A percentile compares a stretch with the other conserved stretches of the same genome.
These are phyloP conservation scores for Phenganax subtilis DNA, from an alignment of 92 coral and sea anemone genomes.

Conservation along the genomic window DNA sequence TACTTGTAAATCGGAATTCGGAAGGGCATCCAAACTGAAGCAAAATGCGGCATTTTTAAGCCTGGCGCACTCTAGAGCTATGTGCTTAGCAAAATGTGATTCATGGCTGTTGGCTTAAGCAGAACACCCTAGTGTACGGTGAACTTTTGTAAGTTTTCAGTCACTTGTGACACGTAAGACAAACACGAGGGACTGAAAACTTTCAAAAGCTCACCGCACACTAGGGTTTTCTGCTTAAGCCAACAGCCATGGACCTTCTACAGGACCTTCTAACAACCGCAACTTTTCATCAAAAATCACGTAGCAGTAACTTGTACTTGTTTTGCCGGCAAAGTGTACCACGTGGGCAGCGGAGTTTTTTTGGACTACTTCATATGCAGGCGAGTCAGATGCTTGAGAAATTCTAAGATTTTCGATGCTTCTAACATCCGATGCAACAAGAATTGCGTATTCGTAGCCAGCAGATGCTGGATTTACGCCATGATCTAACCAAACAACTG, in stretches of 20 bases:
- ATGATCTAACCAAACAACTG: slow-evolving; percentile 59
- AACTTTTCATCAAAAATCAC: slow-evolving; percentile 12
- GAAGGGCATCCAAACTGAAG: too few relatives aligned
- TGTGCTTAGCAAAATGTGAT: too few relatives aligned
- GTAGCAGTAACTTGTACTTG: slow-evolving; percentile 37
- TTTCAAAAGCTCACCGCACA: too few relatives aligned
- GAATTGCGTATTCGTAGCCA: slow-evolving; percentile 44
- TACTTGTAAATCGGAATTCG: too few relatives aligned
- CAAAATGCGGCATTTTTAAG: too few relatives aligned
- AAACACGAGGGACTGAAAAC: too few relatives aligned
- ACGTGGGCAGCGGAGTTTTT: slow-evolving; percentile 44
- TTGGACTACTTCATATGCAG: slow-evolving; percentile 34
- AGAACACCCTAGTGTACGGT: too few relatives aligned
- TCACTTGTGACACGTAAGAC: too few relatives aligned
- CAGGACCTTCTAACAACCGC: slow-evolving; percentile 32
- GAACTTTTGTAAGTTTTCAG: too few relatives aligned
- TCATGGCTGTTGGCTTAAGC: too few relatives aligned
- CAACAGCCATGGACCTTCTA: neutral
- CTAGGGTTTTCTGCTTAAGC: too few relatives aligned
- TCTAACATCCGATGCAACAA: slow-evolving; percentile 28
- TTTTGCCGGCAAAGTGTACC: slow-evolving; percentile 15
- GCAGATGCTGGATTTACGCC: slow-evolving; percentile 24
- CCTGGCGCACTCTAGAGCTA: too few relatives aligned
- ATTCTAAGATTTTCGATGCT: slow-evolving; percentile 18
- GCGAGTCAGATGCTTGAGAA: slow-evolving; percentile 23